Base-by-base conservation (phyloP, 2,888 invertebrate species). In the Ophion ventricosus region DNA sequence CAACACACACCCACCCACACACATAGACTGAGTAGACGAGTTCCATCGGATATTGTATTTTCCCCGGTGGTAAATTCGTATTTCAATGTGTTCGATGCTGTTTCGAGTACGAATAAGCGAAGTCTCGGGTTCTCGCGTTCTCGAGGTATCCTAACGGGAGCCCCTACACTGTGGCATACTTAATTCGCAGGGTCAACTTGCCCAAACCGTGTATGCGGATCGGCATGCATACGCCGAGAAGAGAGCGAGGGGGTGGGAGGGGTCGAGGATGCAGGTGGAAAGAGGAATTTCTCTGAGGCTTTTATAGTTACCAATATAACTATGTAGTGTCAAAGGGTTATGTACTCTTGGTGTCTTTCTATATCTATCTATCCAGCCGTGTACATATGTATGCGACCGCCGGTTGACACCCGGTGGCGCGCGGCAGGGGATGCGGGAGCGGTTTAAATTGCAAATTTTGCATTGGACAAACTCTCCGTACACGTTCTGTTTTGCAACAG, bases 371-470 rank as follows among this genome's bases (percentile, higher is more conserved):
- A 43, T 64, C 49, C 54, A 35, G 63, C 40, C 59, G 54, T 79
- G 79, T 82, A 85, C 80, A 85, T 83, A 82, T 84, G 84, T 82
- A 84, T 84, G 84, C 67, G 84, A 82, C 79, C 43, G 66, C 74
- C 79, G 76, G 82, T 82, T 82, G 54, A 25, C 82, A 70, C 82
- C 54, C 49, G 49, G 49, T 49, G 49, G 61, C 75, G 79, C 75
- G 79, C 82, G 82, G 67, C 66, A 67, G 76, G 70, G 70, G 82
- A 72, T 83, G 80, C 73, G 69, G 78, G 70, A 87, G 70, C 87
- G 85, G 91, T 92, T 92, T 92, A 92, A 90, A 92, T 92, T 92
- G 92, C 92, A 92, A 92, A 92, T 92, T 91, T 79, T 75, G 75
- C 87, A 88, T 88, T 88, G 84, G 86, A 43, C 82, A 89, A 92